A percentile compares a stretch with the other conserved stretches of the same genome.
Conservation (phyloP, 2,888 invertebrate genomes). For the Xanthorhoe spadicearia region DNA sequence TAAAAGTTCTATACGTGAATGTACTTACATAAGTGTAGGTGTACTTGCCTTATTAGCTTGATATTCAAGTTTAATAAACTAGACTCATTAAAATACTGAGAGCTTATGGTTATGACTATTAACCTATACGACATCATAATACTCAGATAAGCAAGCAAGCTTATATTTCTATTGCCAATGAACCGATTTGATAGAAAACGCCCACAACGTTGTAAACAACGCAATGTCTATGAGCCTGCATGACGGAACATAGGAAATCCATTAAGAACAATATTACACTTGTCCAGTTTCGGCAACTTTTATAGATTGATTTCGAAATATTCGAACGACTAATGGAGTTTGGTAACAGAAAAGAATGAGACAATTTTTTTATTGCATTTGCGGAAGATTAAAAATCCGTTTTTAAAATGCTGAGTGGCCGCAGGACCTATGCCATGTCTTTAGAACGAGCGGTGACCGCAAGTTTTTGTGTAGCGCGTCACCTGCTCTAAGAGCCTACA, state of each 20-base stretch:
- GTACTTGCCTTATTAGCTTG: neutral
- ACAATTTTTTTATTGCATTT: neutral
- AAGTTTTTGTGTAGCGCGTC: no score
- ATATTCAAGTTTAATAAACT: neutral
- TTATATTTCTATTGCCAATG: conserved; percentile 27
- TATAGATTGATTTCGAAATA: conserved; percentile 11
- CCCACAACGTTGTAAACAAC: conserved; percentile 46
- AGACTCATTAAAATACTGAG: conserved; percentile 5
- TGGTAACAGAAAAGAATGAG: neutral
- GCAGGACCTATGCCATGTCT: no score
- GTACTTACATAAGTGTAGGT: neutral
- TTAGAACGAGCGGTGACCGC: no score
- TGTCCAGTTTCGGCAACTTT: conserved; percentile 1
- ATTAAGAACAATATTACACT: conserved; percentile 42
- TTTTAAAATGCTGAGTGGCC: no score
- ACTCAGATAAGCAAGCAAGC: conserved; percentile 17
- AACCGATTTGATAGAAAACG: conserved; percentile 40
- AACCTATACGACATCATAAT: conserved; percentile 8
- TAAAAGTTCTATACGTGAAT: neutral
- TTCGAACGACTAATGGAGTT: neutral
- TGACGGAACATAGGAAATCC: conserved; percentile 54
- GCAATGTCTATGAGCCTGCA: conserved; percentile 47
- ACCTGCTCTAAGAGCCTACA: no score
- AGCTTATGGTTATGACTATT: conserved; percentile 11
- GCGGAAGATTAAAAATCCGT: no score